These are phyloP conservation scores for Burhinus oedicnemus DNA, from an alignment of 2,113 vertebrate genomes.

Conservation along the genomic window DNA sequence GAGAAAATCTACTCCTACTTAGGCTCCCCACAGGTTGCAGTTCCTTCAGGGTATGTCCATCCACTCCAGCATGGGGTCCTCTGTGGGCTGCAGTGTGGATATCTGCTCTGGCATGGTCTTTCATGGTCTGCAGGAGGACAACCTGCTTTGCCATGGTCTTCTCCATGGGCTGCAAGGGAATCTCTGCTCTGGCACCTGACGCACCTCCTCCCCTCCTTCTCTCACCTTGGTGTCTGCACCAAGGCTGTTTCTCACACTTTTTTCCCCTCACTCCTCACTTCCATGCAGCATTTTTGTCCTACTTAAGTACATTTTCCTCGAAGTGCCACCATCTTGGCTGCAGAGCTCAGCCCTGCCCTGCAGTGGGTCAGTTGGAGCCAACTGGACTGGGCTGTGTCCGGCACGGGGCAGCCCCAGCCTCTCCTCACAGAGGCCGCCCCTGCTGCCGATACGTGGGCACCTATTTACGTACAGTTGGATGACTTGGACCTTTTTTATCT, in stretches of 20 bases:
- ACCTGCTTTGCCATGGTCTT: not conserved
- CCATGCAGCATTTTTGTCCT: not conserved
- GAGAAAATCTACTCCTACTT: not conserved
- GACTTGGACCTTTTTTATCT: not conserved
- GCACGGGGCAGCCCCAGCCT: not conserved
- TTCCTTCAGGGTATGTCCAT: not conserved
- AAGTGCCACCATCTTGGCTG: not conserved
- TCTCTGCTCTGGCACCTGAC: not conserved
- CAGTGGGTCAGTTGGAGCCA: accelerated
- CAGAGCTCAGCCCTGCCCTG: not conserved
- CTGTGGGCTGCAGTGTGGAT: not conserved
- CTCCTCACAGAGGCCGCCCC: not conserved
- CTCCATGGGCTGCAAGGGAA: not conserved
- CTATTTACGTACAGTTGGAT: not conserved
- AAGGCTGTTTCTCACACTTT: not conserved
- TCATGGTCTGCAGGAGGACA: not conserved
- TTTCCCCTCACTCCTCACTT: not conserved
- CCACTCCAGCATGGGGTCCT: not conserved
- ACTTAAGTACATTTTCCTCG: not conserved
- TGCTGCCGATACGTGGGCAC: accelerated
- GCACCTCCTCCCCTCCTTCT: not conserved
- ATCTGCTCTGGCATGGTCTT: not conserved
- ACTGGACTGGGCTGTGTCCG: too few species aligned
- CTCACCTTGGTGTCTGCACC: not conserved
- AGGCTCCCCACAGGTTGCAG: not conserved